Evolutionary conservation across 2,888 invertebrate species (phyloP), one percentile per base, ranked within the genome.

Genomic region (Chloroclysta siterata): DNA sequence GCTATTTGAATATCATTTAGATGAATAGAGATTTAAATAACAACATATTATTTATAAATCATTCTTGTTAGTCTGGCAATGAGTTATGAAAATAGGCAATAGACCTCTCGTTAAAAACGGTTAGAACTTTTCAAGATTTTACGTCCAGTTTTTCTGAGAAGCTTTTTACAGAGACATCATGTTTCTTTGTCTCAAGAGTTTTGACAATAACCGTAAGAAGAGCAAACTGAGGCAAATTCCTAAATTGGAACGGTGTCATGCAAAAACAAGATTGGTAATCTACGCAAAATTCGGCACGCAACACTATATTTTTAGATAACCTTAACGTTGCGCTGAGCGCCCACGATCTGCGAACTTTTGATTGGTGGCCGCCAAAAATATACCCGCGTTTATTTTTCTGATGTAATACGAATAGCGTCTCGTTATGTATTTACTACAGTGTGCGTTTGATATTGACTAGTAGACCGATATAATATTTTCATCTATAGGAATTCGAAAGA

Each of bases 261-360:
- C 56, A 61, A 55, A 59, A 60, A 65, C 57, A 42, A 53, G 33
- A 66, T 56, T 41, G 63, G 51, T 66, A 55, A 60, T 52, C 48
- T 60, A 66, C 67, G 65, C 59, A 39, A 65, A 59, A 73, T 78
- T 73, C 72, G 70, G 73, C 70, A 79, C 80, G 81, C 75, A 81
- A 78, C 69, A 64, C 29, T 69, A 62, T 88, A 87, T 88, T 87
- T 87, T 79, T 86, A 87, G 86, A 80, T 72, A 81, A 82, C 81
- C 82, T 83, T 80, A 83, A 79, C 80, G 77, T 77, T 82, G 78
- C 79, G 76, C 74, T 73, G 55, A 62, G 66, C 85, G 80, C 84
- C 85, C 81, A 78, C 81, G 74, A 71, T 60, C 76, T 71, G 72
- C 74, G 66, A 73, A 76, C 72, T 76, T 71, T 75, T 76, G 73